Evolutionary conservation across 2,797 vertebrate genomes (phyloP), one percentile per base, ranked within the genome.

Genomic region (Mus caroli): DNA sequence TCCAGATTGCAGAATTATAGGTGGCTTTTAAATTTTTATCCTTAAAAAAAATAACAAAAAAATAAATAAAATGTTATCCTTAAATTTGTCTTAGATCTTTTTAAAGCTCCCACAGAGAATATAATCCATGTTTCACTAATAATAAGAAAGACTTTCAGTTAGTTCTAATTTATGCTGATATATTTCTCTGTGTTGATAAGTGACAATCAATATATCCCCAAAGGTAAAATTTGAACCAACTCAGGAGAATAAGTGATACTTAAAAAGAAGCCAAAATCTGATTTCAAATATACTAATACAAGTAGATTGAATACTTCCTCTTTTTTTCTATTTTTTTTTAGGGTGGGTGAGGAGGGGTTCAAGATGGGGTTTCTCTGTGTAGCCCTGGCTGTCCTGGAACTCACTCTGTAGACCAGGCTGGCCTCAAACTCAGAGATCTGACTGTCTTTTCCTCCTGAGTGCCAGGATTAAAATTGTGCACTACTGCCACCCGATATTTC

Each of bases 71-170:
- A 50, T 1, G 10, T 50, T 93, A 67, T 8, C 52, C 54, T 73
- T 94, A n/a, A 24, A 26, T 75, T 96, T 95, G 64, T 52, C 31
- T 52, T 80, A 78, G 3, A 75, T 88, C 86, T 94, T 88, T 82
- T 67, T 92, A 94, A 92, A 89, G 64, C n/a, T 58, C 82, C 52
- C 28, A 50, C 26, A 91, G 71, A 90, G 8, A 75, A 69, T 77
- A 69, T 76, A 77, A 82, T 90, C 90, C 17, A 90, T 88, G 62
- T 52, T 67, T 56, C 52, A 91, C 62, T 94, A 97, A 94, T 91
- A 94, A 64, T 40, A 90, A 73, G 88, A 52, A 60, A 91, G 56
- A 90, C 58, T 90, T 97, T 94, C 60, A 82, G 77, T 90, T 88
- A 86, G 67, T 88, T 86, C 82, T 94, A 84, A n/a, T 11, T 9